Percentiles rank a stretch among this genome's conserved stretches.
phyloP scores from a whole-genome alignment of 2,888 invertebrate species.

The Agrenia bidenticulata region DNA sequence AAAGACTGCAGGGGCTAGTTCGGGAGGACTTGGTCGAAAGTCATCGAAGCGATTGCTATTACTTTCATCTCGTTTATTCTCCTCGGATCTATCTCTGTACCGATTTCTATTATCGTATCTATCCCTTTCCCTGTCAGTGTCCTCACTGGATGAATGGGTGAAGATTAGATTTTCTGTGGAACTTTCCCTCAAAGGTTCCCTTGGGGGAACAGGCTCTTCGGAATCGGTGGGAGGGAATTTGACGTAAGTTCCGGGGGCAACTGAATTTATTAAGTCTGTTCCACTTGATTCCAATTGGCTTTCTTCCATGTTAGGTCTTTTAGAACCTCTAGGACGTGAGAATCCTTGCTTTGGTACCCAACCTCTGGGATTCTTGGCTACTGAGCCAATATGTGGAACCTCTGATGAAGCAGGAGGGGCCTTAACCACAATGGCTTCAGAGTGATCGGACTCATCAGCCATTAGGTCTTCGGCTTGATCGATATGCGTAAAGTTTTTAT shows the following conservation, averaged over 20 bases:
- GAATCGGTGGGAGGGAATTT: slow-evolving; percentile 1
- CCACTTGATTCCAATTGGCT: not conserved
- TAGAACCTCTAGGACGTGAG: not conserved
- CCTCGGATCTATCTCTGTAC: not conserved
- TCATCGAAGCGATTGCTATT: not conserved
- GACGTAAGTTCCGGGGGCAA: not conserved
- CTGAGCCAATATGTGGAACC: not conserved
- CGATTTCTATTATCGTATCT: slow-evolving; percentile 8
- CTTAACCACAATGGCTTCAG: slow-evolving; percentile 22
- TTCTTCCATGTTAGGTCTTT: slow-evolving; percentile 3
- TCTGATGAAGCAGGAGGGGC: slow-evolving; percentile 12
- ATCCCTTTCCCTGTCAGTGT: slow-evolving; percentile 20
- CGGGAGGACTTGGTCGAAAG: slow-evolving; percentile 34
- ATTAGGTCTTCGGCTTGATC: slow-evolving; percentile 51
- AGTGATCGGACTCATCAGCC: slow-evolving; percentile 42
- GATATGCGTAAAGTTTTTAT: slow-evolving; percentile 50
- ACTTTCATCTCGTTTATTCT: slow-evolving; percentile 19
- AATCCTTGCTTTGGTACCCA: not conserved
- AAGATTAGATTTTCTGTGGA: slow-evolving; percentile 46
- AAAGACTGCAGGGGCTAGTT: slow-evolving; percentile 40
- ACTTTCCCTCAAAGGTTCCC: slow-evolving; percentile 43
- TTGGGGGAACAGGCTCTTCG: slow-evolving; percentile 12
- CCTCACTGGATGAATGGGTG: slow-evolving; percentile 18
- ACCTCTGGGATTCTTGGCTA: not conserved
- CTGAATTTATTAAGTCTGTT: not conserved